Evolutionary conservation across 2,888 invertebrate species (phyloP), one percentile per base, ranked within the genome.

Genomic region (Cataglyphis rosenhaueri): DNA sequence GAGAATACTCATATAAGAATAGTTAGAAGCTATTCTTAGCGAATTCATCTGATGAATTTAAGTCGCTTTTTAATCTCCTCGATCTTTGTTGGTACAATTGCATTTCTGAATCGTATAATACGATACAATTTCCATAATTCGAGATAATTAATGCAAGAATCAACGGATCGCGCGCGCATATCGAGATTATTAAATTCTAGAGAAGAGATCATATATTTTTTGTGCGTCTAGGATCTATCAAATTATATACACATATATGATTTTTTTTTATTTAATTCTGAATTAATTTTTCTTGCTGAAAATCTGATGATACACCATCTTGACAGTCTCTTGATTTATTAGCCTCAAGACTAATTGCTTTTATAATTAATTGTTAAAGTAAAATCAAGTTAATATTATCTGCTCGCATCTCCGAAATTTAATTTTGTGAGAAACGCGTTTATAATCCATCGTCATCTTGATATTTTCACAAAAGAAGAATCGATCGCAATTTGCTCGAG

Each of bases 81-180:
- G n/a, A 21, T 59, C 25, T 59, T 38, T 25, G 38, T 18, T 48
- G 21, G 35, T 48, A 38, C 18, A 48, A 52, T 12, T 62, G n/a
- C 2, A 48, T 48, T 65, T 65, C 32, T 38, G 3, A 9, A 9
- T 25, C 32, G 21, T 55, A 8, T 64, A 75, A 61, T 25, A 21
- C 21, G 35, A 35, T 15, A 21, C n/a, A 62, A 62, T 21, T 10
- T 62, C 4, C n/a, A 52, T 52, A 35, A 32, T 44, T 15, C 15
- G 41, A n/a, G 52, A 12, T 29, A 59, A 59, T 61, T 73, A 35
- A 59, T 41, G 59, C 41, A 41, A 61, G 29, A 0, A 29, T 73
- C 29, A 32, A 66, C 29, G 2, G n/a, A n/a, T n/a, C 10, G 18
- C 4, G 29, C 55, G 10, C 10, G 21, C 12, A 21, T 21, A 57